Percentiles rank a stretch among this genome's conserved stretches.
phyloP scores from a whole-genome alignment of 2,888 invertebrate species.

The Lottia scabra region DNA sequence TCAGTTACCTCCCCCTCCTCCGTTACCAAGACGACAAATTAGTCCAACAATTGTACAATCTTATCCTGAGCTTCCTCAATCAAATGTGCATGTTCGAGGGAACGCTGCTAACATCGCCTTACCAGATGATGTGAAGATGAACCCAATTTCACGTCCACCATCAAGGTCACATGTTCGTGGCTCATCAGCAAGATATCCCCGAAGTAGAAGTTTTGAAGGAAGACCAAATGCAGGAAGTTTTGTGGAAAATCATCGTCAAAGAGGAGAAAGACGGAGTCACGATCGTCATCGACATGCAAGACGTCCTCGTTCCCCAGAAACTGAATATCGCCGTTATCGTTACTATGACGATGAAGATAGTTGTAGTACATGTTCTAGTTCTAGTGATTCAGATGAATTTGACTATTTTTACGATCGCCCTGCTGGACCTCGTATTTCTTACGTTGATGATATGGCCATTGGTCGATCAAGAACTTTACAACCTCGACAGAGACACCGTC shows the following conservation, averaged over 20 bases:
- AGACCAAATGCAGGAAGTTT: constrained; percentile 37
- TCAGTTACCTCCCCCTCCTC: constrained; percentile 15
- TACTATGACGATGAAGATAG: constrained; percentile 73
- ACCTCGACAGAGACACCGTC: background rate
- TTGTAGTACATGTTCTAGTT: constrained; percentile 84
- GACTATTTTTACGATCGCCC: constrained; percentile 83
- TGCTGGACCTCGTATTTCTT: constrained; percentile 85
- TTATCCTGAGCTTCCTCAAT: background rate
- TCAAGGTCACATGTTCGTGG: constrained; percentile 17
- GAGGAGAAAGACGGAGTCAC: background rate
- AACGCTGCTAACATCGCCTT: constrained; percentile 34
- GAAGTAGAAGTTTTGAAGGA: constrained; percentile 61
- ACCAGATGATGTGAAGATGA: constrained; percentile 59
- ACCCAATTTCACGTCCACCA: constrained; percentile 62
- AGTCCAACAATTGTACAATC: constrained; percentile 1
- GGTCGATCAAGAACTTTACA: constrained; percentile 18
- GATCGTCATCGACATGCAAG: constrained; percentile 9
- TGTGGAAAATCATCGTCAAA: constrained; percentile 8
- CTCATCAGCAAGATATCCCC: constrained; percentile 40
- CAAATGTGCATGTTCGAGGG: background rate
- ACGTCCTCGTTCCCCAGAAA: constrained; percentile 6
- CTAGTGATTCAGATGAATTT: constrained; percentile 82
- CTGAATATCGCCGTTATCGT: constrained; percentile 17
- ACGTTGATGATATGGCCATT: constrained; percentile 83
- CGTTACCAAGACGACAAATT: constrained; percentile 19